Evolutionary conservation across 2,113 vertebrate species (phyloP).

Genomic region (Junco hyemalis): DNA sequence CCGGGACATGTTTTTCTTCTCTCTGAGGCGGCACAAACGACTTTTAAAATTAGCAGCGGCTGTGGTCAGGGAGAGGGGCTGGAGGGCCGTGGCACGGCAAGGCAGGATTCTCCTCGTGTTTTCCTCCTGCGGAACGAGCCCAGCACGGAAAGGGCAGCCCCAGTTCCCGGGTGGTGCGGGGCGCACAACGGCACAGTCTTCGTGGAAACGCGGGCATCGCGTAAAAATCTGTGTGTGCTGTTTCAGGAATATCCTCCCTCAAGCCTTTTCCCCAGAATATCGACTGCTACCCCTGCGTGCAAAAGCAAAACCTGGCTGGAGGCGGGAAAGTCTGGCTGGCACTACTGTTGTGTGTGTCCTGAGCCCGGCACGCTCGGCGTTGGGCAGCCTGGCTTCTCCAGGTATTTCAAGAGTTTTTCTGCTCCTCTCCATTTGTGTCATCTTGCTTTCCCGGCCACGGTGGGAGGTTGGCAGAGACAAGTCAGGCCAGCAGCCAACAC

Average conservation of each 20-base stretch:
- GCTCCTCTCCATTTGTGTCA: background rate
- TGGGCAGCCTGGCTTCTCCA: background rate
- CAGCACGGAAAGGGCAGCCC: background rate
- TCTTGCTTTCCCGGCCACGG: accelerated
- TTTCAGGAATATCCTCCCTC: background rate
- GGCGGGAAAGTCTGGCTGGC: background rate
- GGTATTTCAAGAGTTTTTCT: background rate
- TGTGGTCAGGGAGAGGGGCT: background rate
- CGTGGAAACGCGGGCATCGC: background rate
- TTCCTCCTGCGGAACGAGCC: accelerated
- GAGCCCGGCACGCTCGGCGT: accelerated
- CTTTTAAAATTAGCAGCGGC: background rate
- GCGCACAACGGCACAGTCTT: accelerated
- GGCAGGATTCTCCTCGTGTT: too few relatives aligned
- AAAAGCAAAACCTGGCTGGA: background rate
- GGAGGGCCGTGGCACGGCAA: accelerated
- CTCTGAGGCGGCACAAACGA: background rate
- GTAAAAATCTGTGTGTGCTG: accelerated
- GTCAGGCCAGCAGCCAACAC: background rate
- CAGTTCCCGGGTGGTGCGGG: accelerated
- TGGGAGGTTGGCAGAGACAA: background rate
- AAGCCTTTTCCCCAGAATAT: accelerated
- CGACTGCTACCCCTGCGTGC: accelerated
- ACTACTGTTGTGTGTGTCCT: accelerated
- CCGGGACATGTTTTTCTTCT: background rate